Evolutionary conservation across 2,113 vertebrate species (phyloP), one percentile per base, ranked within the genome.

Genomic region (Acrocephalus kingi): DNA sequence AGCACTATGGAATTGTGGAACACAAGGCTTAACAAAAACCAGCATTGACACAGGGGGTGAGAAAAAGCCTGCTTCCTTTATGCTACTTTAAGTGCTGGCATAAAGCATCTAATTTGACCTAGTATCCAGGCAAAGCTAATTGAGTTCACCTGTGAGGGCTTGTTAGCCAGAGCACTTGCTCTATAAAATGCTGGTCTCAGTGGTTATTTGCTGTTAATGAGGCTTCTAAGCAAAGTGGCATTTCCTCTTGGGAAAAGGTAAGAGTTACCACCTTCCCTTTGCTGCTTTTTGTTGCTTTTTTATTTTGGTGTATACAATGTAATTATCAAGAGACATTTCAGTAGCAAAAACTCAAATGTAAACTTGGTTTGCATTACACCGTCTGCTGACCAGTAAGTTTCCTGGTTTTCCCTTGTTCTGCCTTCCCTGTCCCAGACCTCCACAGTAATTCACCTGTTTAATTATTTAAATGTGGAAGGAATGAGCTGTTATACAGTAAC

Each of bases 131-230:
- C 43, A 48, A 67, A 82, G 75, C 52, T 62, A 69, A 85, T 28
- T 30, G 55, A 41, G 11, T 45, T 68, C 87, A 96, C 2, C 61
- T 88, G 88, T 56, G 64, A 79, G 68, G 49, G 45, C 90, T 93
- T 0, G 0, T 84, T 89, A 84, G 49, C 33, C 78, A 15, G 8
- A 45, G 30, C 33, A 33, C 16, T 18, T 52, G 27, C 73, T 83
- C 79, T 71, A 69, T 30, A 88, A 90, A 89, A 66, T 25, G 62
- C 51, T 15, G 10, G 11, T 73, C 28, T 49, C 23, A 13, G 62
- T 0, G 1, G 15, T 15, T 6, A 4, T 2, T 7, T 30, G 6
- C 2, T 52, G 5, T 4, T 9, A 2, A 25, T 5, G 6, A 63
- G 33, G 46, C 15, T 62, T 46, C 20, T 5, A 6, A 18, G 30